A percentile compares a stretch with the other conserved stretches of the same genome.
phyloP scores from a whole-genome alignment of 2,888 invertebrate genomes.

The Eristalis intricaria region DNA sequence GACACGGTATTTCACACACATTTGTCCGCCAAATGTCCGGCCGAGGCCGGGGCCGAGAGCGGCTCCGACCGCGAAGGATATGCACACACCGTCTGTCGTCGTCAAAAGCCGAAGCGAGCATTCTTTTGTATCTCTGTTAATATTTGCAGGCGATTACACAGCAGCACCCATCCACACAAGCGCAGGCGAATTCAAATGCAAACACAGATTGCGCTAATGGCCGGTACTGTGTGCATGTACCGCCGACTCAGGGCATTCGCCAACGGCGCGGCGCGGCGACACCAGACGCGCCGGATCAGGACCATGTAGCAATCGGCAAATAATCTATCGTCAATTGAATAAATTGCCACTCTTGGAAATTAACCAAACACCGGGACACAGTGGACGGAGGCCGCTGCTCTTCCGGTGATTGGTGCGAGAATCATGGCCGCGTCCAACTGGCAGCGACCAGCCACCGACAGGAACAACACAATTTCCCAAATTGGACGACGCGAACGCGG shows the following conservation, averaged over 20 bases:
- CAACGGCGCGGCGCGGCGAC: neutral
- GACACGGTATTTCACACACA: constrained; percentile 29
- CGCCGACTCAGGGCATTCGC: constrained; percentile 2
- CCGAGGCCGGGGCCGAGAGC: no score
- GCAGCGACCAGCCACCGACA: constrained; percentile 44
- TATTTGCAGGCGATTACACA: constrained; percentile 58
- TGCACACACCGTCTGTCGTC: constrained; percentile 20
- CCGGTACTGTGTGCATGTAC: constrained; percentile 39
- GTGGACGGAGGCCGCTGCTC: neutral
- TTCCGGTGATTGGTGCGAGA: constrained; percentile 65
- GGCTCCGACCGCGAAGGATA: neutral
- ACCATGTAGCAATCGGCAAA: constrained; percentile 62
- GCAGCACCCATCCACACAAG: constrained; percentile 29
- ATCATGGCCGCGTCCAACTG: constrained; percentile 45
- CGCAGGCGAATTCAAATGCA: constrained; percentile 71
- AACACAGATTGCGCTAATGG: constrained; percentile 63
- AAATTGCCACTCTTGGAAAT: constrained; percentile 69
- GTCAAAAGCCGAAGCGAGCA: constrained; percentile 28
- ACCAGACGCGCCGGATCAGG: constrained; percentile 6
- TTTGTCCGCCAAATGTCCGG: neutral
- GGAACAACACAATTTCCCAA: constrained; percentile 36
- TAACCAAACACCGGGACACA: constrained; percentile 60
- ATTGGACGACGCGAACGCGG: constrained; percentile 20
- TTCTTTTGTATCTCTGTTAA: constrained; percentile 48
- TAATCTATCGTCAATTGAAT: constrained; percentile 70